phyloP scores from a whole-genome alignment of 1,140 invertebrate genomes.

The Drosophila auraria region DNA sequence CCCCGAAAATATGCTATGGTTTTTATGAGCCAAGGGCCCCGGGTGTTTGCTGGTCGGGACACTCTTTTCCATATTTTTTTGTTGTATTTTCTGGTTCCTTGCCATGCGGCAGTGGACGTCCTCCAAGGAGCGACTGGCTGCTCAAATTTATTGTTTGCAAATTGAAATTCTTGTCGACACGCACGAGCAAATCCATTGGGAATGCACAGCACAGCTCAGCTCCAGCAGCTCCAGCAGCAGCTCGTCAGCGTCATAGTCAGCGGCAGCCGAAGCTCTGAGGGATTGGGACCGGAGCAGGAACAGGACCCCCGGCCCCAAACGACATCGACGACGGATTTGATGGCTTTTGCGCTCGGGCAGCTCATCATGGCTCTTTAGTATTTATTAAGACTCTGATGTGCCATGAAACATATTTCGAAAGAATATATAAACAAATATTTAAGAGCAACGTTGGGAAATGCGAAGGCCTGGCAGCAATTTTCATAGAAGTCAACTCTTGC shows the following conservation, averaged over 20 bases:
- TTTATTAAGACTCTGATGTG: slow-evolving; percentile 72
- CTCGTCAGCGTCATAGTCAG: slow-evolving; percentile 57
- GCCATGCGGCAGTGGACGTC: slow-evolving; percentile 26
- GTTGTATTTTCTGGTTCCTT: slow-evolving; percentile 3
- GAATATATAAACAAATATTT: slow-evolving; percentile 63
- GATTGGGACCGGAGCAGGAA: slow-evolving; percentile 1
- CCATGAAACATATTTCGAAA: slow-evolving; percentile 58
- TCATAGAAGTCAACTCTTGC: not conserved
- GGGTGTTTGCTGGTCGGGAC: slow-evolving; percentile 15
- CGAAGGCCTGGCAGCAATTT: slow-evolving; percentile 3
- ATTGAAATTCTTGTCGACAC: slow-evolving; percentile 83
- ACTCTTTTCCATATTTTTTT: slow-evolving; percentile 13
- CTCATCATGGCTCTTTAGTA: slow-evolving; percentile 72
- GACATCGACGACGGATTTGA: slow-evolving; percentile 46
- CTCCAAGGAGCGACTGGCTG: slow-evolving; percentile 63
- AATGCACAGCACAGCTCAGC: slow-evolving; percentile 57
- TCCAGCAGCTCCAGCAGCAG: slow-evolving; percentile 23
- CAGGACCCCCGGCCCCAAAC: slow-evolving; percentile 1
- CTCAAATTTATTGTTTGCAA: slow-evolving; percentile 82
- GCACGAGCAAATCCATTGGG: slow-evolving; percentile 79
- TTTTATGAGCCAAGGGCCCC: not conserved
- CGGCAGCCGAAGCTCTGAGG: slow-evolving; percentile 8
- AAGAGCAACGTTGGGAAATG: slow-evolving; percentile 32
- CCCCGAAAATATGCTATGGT: not conserved
- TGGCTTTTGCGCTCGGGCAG: slow-evolving; percentile 54